phyloP scores from a whole-genome alignment of 2,888 invertebrate species.

The Agrotis ipsilon region DNA sequence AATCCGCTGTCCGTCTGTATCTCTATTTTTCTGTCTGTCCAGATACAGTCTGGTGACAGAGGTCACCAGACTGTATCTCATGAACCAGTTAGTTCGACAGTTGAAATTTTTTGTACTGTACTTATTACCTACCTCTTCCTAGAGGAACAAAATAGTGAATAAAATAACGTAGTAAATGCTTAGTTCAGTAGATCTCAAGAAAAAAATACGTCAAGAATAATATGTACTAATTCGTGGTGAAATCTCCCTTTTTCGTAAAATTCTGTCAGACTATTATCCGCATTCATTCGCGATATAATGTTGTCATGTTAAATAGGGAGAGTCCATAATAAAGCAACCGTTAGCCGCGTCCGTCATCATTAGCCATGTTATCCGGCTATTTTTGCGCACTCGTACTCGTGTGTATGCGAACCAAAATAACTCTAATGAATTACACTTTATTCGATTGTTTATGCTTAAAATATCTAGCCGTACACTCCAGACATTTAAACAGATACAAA shows the following conservation, averaged over 20 bases:
- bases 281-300: slow-evolving; percentile 58
- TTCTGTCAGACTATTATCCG: slow-evolving; percentile 54
- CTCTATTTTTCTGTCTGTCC: too few species aligned
- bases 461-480: slow-evolving; percentile 47
- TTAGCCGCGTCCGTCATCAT: slow-evolving; percentile 81
- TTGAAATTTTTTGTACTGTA: too few species aligned
- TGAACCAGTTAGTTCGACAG: too few species aligned
- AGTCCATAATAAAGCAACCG: slow-evolving; percentile 70
- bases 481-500: slow-evolving; percentile 45
- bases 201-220: slow-evolving; percentile 24
- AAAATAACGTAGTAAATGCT: background rate
- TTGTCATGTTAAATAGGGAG: slow-evolving; percentile 63
- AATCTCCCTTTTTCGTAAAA: slow-evolving; percentile 35
- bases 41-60: too few species aligned
- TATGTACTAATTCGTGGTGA: slow-evolving; percentile 5
- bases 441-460: slow-evolving; percentile 52
- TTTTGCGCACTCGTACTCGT: slow-evolving; percentile 66
- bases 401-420: slow-evolving; percentile 58
- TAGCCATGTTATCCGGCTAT: slow-evolving; percentile 71
- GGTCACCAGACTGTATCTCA: too few species aligned
- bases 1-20: too few species aligned
- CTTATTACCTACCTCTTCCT: too few species aligned
- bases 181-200: background rate
- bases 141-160: too few species aligned
- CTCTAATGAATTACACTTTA: slow-evolving; percentile 58